Conservation (phyloP, 1,140 invertebrate species). For the Metopolophium dirhodum region DNA sequence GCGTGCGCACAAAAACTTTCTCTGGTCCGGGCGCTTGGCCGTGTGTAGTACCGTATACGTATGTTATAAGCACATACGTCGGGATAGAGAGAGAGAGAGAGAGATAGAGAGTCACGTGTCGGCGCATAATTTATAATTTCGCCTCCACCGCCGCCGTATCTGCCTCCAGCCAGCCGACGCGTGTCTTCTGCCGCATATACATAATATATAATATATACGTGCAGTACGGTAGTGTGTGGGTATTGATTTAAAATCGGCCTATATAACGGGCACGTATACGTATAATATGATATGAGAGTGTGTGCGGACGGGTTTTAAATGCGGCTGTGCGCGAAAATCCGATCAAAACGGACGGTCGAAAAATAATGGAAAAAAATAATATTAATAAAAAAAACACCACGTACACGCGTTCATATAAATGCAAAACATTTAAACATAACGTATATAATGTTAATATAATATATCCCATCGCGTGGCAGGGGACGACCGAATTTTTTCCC, state of each 20-base stretch:
- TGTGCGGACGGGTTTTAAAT: background rate
- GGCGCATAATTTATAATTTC: conserved; percentile 48
- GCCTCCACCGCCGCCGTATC: background rate
- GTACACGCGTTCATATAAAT: conserved; percentile 36
- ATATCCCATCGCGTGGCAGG: background rate
- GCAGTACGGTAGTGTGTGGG: background rate
- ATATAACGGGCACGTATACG: background rate
- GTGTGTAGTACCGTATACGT: background rate
- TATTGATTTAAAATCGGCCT: conserved; percentile 43
- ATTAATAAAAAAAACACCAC: conserved; percentile 31
- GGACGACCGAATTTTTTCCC: background rate
- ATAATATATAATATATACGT: background rate
- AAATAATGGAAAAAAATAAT: conserved; percentile 28
- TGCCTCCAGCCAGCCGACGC: background rate
- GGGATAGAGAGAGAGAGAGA: background rate
- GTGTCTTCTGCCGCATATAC: background rate
- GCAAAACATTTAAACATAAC: conserved; percentile 32
- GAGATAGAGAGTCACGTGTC: conserved; percentile 47
- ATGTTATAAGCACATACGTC: background rate
- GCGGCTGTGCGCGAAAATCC: conserved; percentile 4
- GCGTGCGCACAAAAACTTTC: background rate
- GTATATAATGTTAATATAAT: background rate
- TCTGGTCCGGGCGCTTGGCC: background rate
- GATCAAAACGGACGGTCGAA: background rate
- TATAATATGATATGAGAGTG: background rate